These are phyloP conservation scores for Cirrhinus molitorella DNA, from an alignment of 2,797 vertebrate species.

Conservation along the genomic window DNA sequence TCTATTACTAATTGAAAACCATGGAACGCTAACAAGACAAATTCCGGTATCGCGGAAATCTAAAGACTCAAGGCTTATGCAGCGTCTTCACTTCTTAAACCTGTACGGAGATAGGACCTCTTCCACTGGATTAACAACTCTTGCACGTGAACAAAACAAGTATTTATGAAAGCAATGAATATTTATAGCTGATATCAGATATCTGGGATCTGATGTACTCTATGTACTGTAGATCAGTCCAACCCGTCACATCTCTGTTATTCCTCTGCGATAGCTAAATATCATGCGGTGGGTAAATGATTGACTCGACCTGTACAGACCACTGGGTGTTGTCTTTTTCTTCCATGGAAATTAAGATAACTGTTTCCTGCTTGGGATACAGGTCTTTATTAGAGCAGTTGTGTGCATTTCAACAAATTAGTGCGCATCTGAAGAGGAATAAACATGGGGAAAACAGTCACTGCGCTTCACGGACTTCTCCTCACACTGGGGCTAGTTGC, in stretches of 20 bases:
- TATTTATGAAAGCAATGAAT: constrained; percentile 10
- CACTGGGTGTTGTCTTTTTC: background rate
- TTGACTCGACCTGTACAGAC: constrained; percentile 40
- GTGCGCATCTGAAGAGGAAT: background rate
- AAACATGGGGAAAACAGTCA: constrained; percentile 60
- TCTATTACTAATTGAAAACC: constrained; percentile 38
- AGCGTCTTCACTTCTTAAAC: constrained; percentile 8
- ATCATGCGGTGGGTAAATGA: constrained; percentile 57
- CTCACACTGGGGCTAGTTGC: constrained; percentile 54
- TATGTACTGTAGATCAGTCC: too few species aligned
- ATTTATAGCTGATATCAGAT: background rate
- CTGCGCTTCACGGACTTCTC: constrained; percentile 70
- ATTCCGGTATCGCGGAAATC: constrained; percentile 32
- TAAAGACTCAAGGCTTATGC: constrained; percentile 9
- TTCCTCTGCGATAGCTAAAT: background rate
- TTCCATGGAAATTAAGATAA: constrained; percentile 9
- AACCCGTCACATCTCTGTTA: background rate
- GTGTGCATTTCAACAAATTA: background rate
- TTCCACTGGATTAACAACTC: constrained; percentile 34
- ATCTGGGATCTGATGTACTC: background rate
- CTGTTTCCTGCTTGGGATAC: constrained; percentile 13
- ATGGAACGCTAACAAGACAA: constrained; percentile 25
- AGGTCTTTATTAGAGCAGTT: background rate
- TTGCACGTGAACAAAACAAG: background rate
- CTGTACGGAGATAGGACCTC: background rate